Percentiles rank a stretch among this genome's conserved stretches.
Evolutionary conservation across 2,797 vertebrate genomes (phyloP).

Genomic region (Rousettus madagascariensis): DNA sequence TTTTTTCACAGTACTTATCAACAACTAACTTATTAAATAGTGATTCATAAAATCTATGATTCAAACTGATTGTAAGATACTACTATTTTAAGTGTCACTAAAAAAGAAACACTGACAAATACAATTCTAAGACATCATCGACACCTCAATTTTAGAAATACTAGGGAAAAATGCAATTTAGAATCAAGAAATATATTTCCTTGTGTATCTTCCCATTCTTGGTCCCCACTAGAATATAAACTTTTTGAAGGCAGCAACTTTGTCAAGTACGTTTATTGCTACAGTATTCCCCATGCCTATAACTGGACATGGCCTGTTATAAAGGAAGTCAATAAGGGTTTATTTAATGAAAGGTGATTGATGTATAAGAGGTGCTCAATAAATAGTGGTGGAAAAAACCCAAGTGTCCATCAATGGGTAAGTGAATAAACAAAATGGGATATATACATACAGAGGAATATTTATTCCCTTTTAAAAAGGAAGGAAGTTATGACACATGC

Average conservation of each 20-base stretch:
- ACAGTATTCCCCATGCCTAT: neutral
- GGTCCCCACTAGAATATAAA: neutral
- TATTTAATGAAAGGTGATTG: neutral
- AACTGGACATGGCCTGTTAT: neutral
- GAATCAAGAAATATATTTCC: neutral
- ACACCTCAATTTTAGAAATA: neutral
- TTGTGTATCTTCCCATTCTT: neutral
- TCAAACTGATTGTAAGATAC: neutral
- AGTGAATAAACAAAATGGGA: neutral
- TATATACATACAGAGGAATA: neutral
- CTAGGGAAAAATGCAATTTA: neutral
- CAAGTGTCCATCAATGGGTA: neutral
- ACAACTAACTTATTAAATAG: neutral
- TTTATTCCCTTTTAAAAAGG: neutral
- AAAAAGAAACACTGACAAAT: constrained; percentile 4
- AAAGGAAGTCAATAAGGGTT: neutral
- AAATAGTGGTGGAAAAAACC: neutral
- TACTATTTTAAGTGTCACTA: neutral
- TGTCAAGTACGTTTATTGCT: neutral
- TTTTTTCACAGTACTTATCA: neutral
- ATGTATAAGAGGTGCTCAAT: neutral
- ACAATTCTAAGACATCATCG: neutral
- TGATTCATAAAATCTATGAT: neutral
- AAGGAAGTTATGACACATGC: neutral
- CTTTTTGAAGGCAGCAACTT: neutral